A percentile compares a stretch with the other conserved stretches of the same genome.
These are phyloP conservation scores for Isichthys henryi DNA, from an alignment of 2,113 vertebrate species.

Conservation along the genomic window DNA sequence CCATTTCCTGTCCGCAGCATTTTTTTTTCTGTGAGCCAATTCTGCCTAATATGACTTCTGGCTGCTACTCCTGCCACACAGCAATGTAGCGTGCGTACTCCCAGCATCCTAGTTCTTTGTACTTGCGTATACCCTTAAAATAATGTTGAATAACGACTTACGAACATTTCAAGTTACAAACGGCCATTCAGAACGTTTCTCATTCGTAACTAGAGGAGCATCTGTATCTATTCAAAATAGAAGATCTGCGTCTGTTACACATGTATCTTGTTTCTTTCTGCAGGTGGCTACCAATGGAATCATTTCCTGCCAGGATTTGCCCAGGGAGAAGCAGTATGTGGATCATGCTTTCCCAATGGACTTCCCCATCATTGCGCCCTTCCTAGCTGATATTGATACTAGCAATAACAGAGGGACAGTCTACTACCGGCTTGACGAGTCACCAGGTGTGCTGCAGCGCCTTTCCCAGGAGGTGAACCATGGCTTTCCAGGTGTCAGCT, in stretches of 20 bases:
- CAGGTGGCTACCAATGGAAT: constrained; percentile 96
- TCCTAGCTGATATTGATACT: constrained; percentile 90
- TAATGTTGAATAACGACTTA: too few relatives aligned
- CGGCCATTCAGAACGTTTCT: too few relatives aligned
- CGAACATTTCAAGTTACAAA: too few relatives aligned
- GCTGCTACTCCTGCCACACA: too few relatives aligned
- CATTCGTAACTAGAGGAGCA: too few relatives aligned
- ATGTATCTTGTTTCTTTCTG: neutral
- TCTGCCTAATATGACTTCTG: too few relatives aligned
- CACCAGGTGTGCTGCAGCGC: constrained; percentile 55
- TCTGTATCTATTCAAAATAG: neutral
- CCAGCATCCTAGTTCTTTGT: too few relatives aligned
- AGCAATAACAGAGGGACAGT: constrained; percentile 70
- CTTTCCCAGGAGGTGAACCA: constrained; percentile 62
- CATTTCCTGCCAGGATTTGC: constrained; percentile 88
- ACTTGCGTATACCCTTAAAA: too few relatives aligned
- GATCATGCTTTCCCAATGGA: constrained; percentile 90
- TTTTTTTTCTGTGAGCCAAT: too few relatives aligned
- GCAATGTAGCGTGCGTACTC: too few relatives aligned
- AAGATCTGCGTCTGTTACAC: neutral
- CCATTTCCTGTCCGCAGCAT: too few relatives aligned
- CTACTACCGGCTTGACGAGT: constrained; percentile 77
- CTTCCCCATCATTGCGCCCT: constrained; percentile 86
- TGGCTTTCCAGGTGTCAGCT: constrained; percentile 67
- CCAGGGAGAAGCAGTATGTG: constrained; percentile 94